Conservation (phyloP, 2,113 vertebrate species). For the Glaucidium brasilianum region DNA sequence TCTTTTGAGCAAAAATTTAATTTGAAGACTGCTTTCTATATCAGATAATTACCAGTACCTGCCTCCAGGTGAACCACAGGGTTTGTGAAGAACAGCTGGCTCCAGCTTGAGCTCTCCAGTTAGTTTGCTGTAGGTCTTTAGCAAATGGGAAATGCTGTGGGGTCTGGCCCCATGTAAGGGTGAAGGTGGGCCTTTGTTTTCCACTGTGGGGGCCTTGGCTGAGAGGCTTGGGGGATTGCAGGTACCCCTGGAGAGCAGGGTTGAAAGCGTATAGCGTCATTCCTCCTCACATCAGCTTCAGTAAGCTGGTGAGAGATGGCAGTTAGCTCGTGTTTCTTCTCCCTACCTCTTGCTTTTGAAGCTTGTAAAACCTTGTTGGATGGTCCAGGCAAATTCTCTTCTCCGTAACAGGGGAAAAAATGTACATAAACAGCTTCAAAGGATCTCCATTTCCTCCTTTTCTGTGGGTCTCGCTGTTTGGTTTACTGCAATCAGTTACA, state of each 20-base stretch:
- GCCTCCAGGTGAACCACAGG: background rate
- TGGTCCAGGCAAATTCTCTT: background rate
- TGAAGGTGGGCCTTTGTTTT: background rate
- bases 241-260: background rate
- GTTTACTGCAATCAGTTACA: background rate
- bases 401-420: accelerated
- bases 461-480: background rate
- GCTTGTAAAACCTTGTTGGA: background rate
- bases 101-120: background rate
- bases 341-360: background rate
- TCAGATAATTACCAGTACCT: background rate
- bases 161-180: background rate
- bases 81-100: background rate
- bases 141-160: background rate
- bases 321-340: background rate
- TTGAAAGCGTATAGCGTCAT: background rate
- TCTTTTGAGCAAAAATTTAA: background rate
- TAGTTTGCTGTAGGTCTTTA: background rate
- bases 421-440: background rate
- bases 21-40: background rate
- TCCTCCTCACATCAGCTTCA: background rate
- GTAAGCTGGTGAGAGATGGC: background rate
- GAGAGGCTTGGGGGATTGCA: background rate
- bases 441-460: background rate
- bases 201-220: background rate